Base-by-base conservation (phyloP, 2,888 invertebrate genomes). In the Eilema caniola region DNA sequence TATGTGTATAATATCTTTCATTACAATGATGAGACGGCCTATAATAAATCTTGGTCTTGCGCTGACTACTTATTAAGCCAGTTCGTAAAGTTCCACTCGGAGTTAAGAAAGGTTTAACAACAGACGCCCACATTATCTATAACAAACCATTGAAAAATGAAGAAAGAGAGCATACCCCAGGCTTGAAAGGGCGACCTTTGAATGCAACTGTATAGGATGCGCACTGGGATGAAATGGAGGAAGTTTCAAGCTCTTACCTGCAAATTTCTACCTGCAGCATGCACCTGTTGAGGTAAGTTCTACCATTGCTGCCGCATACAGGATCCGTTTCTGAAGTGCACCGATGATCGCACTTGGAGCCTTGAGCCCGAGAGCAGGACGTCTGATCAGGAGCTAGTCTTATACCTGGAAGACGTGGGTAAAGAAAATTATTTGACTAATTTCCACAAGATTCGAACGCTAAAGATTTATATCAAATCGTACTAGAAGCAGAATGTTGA, bases 321-420 rank as follows among this genome's bases (percentile, higher is more conserved):
- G 98, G 97, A 89, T 98, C 98, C 82, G 97, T 96, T 87, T 98
- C 98, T 0, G 97, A 96, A 0, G 97, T 97, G 90, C 98, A 98
- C 66, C 97, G 96, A 88, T 96, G 96, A 67, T 97, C 97, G 83
- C 97, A 97, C 70, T 96, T 96, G 1, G 97, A 97, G 0, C 97
- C 97, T 76, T 96, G 96, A 0, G 97, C 96, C 3, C 97, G 92
- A 28, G 96, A 96, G 78, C 97, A 97, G 2, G 96, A 92, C 2
- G 96, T 96, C 67, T 95, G 95, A 61, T 96, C 94, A 62, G 91
- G 96, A 66, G 96, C 92, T 23, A 95, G 81, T n/a, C 93, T 85
- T 4, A 95, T 93, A 28, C 95, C 95, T 95, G 89, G 61, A 72
- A 72, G 1, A 20, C n/a, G 24, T 57, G 11, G 3, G n/a, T 56